phyloP scores from a whole-genome alignment of 2,797 vertebrate species.

The Cyclopterus lumpus region DNA sequence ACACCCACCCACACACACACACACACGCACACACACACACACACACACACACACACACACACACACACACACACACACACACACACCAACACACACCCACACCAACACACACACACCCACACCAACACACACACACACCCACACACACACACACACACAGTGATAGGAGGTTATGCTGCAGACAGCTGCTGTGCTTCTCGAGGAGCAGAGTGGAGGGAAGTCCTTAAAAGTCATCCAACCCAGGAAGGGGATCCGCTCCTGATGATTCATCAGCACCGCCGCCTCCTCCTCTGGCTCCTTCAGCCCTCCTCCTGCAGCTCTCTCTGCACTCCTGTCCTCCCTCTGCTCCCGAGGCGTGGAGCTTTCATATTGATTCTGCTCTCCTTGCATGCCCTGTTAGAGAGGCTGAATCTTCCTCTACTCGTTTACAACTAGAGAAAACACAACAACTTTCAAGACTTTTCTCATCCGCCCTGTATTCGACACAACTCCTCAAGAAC shows the following conservation, averaged over 20 bases:
- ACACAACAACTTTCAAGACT: slow-evolving; percentile 13
- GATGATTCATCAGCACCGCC: slow-evolving; percentile 52
- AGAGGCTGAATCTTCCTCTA: slow-evolving; percentile 55
- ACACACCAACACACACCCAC: neutral
- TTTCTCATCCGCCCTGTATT: slow-evolving; percentile 25
- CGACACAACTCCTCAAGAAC: slow-evolving; percentile 18
- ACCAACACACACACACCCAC: neutral
- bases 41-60: neutral
- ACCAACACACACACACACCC: neutral
- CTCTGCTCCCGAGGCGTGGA: slow-evolving; percentile 44
- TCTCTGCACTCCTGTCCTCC: slow-evolving; percentile 34
- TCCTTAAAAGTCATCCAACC: slow-evolving; percentile 64
- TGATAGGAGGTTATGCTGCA: slow-evolving; percentile 30
- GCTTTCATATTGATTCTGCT: slow-evolving; percentile 73
- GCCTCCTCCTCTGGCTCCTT: slow-evolving; percentile 14
- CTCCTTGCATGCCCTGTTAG: slow-evolving; percentile 61
- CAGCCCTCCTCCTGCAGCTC: slow-evolving; percentile 25
- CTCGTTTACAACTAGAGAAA: slow-evolving; percentile 15
- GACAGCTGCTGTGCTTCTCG: slow-evolving; percentile 47
- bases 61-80: too few relatives aligned
- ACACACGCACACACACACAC: neutral
- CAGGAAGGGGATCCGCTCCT: slow-evolving; percentile 42
- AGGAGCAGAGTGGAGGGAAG: slow-evolving; percentile 45
- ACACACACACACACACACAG: neutral
- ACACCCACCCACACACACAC: slow-evolving; percentile 7